Base-by-base conservation (phyloP, 2,797 vertebrate species). In the Mareca strepera region DNA sequence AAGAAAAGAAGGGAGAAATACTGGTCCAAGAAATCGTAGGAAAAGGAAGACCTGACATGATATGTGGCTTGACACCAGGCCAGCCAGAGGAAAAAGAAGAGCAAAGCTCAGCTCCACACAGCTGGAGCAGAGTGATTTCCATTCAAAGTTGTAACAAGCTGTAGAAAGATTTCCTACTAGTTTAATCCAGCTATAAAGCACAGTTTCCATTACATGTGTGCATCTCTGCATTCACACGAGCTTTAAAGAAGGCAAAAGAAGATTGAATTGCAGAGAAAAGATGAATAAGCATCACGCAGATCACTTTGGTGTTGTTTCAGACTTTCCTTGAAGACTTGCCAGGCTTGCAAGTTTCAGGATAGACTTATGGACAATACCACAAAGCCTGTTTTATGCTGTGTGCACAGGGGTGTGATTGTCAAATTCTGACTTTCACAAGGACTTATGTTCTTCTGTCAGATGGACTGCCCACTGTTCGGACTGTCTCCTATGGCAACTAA, bases 151-250 rank as follows among this genome's bases (percentile, higher is more conserved):
- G 68, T 60, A 90, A 86, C 48, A 76, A 73, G 59, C 70, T 79
- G 63, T 63, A 79, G 91, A 82, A 91, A 90, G 80, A 70, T 56
- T 88, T 93, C 75, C 82, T 70, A 74, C 46, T 56, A 70, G 63
- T 76, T 92, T 86, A 96, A 96, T 92, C 83, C 91, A 90, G 21
- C 56, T 78, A 72, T 35, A 85, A 96, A 90, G n/a, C 50, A 66
- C 52, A 88, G 33, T 60, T 91, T 76, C 64, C 3, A 5, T 80
- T 93, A 46, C 68, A 68, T 2, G 1, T 80, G 56, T 86, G 74
- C 60, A 86, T 70, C 70, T 50, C 28, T 77, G 64, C 69, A 75
- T 84, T 79, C 80, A 91, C 44, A 75, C 17, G 58, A 92, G 60
- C 31, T 50, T 93, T 56, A 77, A n/a, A 90, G 58, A 92, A 92